phyloP scores from a whole-genome alignment of 2,888 invertebrate genomes.

The Galeopsomyia nigrocyanea region DNA sequence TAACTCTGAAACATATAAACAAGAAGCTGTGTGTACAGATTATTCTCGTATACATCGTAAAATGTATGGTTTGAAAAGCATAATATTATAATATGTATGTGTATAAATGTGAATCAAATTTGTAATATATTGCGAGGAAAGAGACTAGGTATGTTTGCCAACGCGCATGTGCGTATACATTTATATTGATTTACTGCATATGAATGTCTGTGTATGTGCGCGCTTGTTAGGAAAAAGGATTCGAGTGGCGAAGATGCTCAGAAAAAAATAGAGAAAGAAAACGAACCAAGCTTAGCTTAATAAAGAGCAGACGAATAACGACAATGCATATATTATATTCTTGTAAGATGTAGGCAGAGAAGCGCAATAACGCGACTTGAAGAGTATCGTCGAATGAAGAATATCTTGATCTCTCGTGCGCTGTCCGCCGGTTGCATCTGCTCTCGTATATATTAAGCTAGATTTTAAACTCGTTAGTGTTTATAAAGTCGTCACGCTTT shows the following conservation, averaged over 20 bases:
- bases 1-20: constrained; percentile 39
- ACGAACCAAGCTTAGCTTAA: constrained; percentile 50
- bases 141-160: constrained; percentile 41
- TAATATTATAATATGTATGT: constrained; percentile 56
- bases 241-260: constrained; percentile 36
- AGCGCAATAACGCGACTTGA: constrained; percentile 22
- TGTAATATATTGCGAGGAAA: constrained; percentile 62
- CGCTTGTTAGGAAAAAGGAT: constrained; percentile 29
- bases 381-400: constrained; percentile 13
- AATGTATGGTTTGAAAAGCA: constrained; percentile 38
- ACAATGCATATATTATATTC: constrained; percentile 49
- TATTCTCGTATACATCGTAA: constrained; percentile 36
- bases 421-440: constrained; percentile 29
- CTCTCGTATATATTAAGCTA: constrained; percentile 37
- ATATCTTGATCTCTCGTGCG: constrained; percentile 30
- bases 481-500: constrained; percentile 40
- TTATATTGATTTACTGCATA: constrained; percentile 28
- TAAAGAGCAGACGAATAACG: constrained; percentile 39
- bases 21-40: constrained; percentile 46
- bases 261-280: constrained; percentile 20
- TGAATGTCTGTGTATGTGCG: constrained; percentile 29
- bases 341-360: constrained; percentile 48
- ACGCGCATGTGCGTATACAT: constrained; percentile 37
- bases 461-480: constrained; percentile 44
- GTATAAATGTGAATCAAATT: constrained; percentile 64